Base-by-base conservation (phyloP, 2,888 invertebrate genomes). In the Metellina segmentata region DNA sequence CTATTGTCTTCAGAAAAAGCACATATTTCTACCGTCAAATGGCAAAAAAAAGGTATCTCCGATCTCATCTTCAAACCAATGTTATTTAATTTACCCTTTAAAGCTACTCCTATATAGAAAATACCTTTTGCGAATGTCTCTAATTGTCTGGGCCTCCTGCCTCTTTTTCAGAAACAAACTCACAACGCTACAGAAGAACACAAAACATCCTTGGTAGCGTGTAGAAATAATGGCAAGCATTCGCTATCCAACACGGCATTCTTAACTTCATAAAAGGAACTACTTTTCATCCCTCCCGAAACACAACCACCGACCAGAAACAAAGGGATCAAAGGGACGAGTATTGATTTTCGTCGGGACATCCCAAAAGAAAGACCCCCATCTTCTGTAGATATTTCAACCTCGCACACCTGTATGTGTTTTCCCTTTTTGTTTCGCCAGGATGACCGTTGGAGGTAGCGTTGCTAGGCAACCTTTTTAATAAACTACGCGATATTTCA, bases 381-480 rank as follows among this genome's bases (percentile, higher is more conserved):
- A 8, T 75, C 51, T 79, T 8, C 72, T 81, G 70, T 49, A 79
- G 79, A 81, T 53, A 71, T 85, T 90, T 51, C 51, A 77, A 34
- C 78, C 83, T 82, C 52, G n/a, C 71, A 81, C 85, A 92, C 89
- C 85, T 81, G 88, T 70, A 13, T 16, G 7, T 11, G 48, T 74
- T 81, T 49, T 19, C 11, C 71, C 53, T 48, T 85, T 85, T 85
- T 85, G 72, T 11, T 79, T 49, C 53, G 34, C 71, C 78, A 8
- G 53, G 81, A 34, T 88, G 88, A 88, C 72, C 81, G 72, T 51
- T n/a, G 34, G 81, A 13, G 74, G 51, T 16, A 11, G 7, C 53
- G 88, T 88, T 81, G 88, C 88, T 81, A 81, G 74, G 88, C 88
- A 81, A 88, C 88, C 61, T 7, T 86, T 88, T 81, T 52, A 81